Base-by-base conservation (phyloP, 2,888 invertebrate genomes). In the Diaperis boleti region DNA sequence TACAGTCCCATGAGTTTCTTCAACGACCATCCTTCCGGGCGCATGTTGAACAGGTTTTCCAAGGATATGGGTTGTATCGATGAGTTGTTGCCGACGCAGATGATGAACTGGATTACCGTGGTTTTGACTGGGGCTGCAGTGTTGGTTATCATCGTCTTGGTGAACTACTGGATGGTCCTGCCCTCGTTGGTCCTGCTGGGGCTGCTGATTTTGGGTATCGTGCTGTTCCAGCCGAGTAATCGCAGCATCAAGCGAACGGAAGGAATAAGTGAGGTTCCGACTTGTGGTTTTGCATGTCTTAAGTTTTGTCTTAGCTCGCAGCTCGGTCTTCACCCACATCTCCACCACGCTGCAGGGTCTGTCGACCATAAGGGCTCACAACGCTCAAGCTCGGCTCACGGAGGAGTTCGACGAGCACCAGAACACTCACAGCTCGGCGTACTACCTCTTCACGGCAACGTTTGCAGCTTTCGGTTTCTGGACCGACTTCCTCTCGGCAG, bases 91-190 rank as follows among this genome's bases (percentile, higher is more conserved):
- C 54, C 54, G 1, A 20, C 14, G 2, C n/a, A 15, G n/a, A 14
- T 54, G 17, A 37, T 39, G 39, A 22, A 42, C 4, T n/a, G 11
- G 8, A 17, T 42, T 13, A 54, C 54, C 0, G 29, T 26, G 0
- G 10, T 18, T 31, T 14, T 20, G 1, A 52, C 33, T 5, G 29
- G 20, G 10, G 11, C n/a, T 1, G 54, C 26, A 3, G 42, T 42
- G 7, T 39, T 42, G 1, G 14, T 41, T 7, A 26, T 42, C n/a
- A 54, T 54, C 10, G 11, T 39, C 8, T 8, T 26, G 1, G 8
- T 52, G n/a, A 54, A 54, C 14, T 42, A 54, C 14, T 54, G 54
- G 54, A 41, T 54, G 52, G 39, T 39, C 14, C 6, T 52, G 3
- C 52, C 52, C 3, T 14, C 52, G 1, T 1, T 50, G 6, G 1